These are phyloP conservation scores for Leucosticte australis DNA, from an alignment of 2,113 vertebrate genomes.

Conservation along the genomic window DNA sequence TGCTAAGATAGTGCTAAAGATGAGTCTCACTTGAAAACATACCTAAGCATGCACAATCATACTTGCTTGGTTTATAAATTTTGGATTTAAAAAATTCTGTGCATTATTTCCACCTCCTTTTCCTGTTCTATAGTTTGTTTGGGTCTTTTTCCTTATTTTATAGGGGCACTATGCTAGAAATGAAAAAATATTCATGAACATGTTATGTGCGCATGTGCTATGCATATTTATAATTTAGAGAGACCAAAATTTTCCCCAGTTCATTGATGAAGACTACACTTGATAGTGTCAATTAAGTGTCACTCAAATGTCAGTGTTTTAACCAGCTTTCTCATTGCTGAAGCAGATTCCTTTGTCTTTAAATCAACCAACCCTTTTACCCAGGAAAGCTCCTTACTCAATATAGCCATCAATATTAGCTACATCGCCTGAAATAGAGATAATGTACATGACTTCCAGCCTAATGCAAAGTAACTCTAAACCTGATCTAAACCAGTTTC, in stretches of 20 bases:
- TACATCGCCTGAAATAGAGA: neutral
- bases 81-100: neutral
- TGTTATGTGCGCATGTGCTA: neutral
- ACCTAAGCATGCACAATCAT: neutral
- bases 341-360: neutral
- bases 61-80: neutral
- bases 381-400: neutral
- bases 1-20: neutral
- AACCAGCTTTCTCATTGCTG: neutral
- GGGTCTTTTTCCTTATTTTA: neutral
- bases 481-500: neutral
- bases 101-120: neutral
- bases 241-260: neutral
- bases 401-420: neutral
- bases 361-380: neutral
- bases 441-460: neutral
- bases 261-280: neutral
- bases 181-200: neutral
- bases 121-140: neutral
- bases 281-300: neutral
- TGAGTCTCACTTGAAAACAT: neutral
- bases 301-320: neutral
- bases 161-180: neutral
- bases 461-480: neutral
- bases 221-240: neutral